A percentile compares a stretch with the other conserved stretches of the same genome.
phyloP scores from a whole-genome alignment of 2,888 invertebrate genomes.

The Gryllus longicercus region DNA sequence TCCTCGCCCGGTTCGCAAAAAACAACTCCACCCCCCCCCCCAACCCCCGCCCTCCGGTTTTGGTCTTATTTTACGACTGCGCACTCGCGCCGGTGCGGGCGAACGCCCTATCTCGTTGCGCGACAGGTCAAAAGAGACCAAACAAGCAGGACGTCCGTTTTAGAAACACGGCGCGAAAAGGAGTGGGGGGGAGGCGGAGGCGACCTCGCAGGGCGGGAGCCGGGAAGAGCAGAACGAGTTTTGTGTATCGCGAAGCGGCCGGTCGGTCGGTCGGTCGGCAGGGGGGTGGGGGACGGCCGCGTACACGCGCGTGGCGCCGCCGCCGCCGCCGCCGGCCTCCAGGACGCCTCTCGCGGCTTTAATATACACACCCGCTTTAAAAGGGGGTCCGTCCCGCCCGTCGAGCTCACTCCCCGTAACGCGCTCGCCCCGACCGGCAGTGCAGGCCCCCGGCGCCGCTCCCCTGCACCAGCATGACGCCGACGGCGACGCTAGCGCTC shows the following conservation, averaged over 20 bases:
- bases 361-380: neutral
- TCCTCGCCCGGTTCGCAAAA: no score
- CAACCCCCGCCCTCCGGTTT: no score
- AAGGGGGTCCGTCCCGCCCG: neutral
- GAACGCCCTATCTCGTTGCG: no score
- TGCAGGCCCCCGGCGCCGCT: neutral
- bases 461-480: neutral
- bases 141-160: slow-evolving; percentile 17
- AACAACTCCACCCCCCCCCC: no score
- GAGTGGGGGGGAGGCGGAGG: neutral
- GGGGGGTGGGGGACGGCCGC: neutral
- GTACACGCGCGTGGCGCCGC: neutral
- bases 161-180: no score
- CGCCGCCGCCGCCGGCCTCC: neutral
- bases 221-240: neutral
- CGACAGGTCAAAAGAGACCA: neutral
- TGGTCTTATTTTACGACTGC: no score
- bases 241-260: neutral
- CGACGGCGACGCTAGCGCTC: neutral
- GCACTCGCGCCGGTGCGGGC: no score
- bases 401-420: neutral
- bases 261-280: neutral
- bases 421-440: neutral
- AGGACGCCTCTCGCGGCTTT: neutral
- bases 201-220: neutral